A percentile compares a stretch with the other conserved stretches of the same genome.
Conservation (phyloP, 2,888 invertebrate genomes). For the Cantharis rufa region DNA sequence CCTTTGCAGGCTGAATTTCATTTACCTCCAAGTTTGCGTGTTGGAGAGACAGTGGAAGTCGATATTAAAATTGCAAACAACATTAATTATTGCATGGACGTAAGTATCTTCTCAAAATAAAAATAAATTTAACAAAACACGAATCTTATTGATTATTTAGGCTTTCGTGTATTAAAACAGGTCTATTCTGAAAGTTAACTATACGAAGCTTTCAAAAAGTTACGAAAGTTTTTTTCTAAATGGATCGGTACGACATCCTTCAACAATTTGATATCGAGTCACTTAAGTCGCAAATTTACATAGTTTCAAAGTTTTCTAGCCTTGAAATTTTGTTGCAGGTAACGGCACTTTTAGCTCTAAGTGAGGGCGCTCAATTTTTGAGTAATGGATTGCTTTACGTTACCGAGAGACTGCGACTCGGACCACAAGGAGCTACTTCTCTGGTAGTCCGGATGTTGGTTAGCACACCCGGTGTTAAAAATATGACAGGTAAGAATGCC, state of each 20-base stretch:
- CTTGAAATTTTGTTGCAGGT: slow-evolving; percentile 57
- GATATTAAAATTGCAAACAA: slow-evolving; percentile 71
- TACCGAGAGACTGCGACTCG: slow-evolving; percentile 66
- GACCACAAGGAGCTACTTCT: slow-evolving; percentile 69
- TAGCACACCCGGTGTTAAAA: slow-evolving; percentile 66
- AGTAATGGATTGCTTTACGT: slow-evolving; percentile 69
- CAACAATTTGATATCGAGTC: neutral
- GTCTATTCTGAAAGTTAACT: neutral
- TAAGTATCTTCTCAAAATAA: slow-evolving; percentile 55
- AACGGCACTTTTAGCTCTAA: slow-evolving; percentile 66
- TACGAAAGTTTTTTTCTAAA: neutral
- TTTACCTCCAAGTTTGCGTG: slow-evolving; percentile 63
- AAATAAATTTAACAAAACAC: neutral
- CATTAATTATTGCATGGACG: slow-evolving; percentile 71
- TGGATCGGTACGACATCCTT: neutral
- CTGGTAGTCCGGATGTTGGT: slow-evolving; percentile 67
- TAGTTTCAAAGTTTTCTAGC: neutral
- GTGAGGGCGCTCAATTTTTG: slow-evolving; percentile 68
- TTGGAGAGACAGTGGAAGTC: slow-evolving; percentile 69
- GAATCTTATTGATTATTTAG: neutral
- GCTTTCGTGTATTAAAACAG: neutral
- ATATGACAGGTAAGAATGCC: slow-evolving; percentile 62
- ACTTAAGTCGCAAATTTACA: neutral
- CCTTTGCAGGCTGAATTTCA: slow-evolving; percentile 67
- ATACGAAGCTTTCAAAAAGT: neutral